phyloP scores from a whole-genome alignment of 2,113 vertebrate genomes.

The Rhombomys opimus region DNA sequence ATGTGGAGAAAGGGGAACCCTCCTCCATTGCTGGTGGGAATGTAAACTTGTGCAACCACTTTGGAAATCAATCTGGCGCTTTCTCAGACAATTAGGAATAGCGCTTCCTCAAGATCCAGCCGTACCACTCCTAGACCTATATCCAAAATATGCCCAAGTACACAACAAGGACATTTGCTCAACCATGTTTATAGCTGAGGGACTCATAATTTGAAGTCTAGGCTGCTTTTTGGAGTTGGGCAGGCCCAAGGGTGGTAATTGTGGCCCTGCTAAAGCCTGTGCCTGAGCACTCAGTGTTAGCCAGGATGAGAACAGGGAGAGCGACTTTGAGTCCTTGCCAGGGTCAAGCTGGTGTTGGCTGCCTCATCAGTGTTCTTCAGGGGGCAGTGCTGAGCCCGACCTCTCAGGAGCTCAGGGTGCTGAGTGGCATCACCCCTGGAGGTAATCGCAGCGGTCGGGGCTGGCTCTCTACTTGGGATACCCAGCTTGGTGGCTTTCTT shows the following conservation, averaged over 20 bases:
- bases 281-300: background rate
- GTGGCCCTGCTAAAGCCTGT: background rate
- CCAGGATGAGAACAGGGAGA: background rate
- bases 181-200: background rate
- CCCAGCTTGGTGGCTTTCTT: background rate
- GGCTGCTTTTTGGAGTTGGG: background rate
- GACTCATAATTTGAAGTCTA: background rate
- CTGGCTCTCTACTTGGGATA: background rate
- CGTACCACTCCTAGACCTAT: no score
- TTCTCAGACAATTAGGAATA: no score
- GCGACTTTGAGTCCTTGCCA: background rate
- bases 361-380: background rate
- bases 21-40: no score
- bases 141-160: no score
- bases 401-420: background rate
- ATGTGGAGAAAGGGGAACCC: no score
- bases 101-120: no score
- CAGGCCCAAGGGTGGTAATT: background rate
- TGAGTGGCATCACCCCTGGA: background rate
- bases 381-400: background rate
- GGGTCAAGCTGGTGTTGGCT: background rate
- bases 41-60: no score
- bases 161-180: no score
- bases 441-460: background rate
- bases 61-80: no score